These are phyloP conservation scores for Caretta caretta DNA, from an alignment of 2,113 vertebrate species.

Conservation along the genomic window DNA sequence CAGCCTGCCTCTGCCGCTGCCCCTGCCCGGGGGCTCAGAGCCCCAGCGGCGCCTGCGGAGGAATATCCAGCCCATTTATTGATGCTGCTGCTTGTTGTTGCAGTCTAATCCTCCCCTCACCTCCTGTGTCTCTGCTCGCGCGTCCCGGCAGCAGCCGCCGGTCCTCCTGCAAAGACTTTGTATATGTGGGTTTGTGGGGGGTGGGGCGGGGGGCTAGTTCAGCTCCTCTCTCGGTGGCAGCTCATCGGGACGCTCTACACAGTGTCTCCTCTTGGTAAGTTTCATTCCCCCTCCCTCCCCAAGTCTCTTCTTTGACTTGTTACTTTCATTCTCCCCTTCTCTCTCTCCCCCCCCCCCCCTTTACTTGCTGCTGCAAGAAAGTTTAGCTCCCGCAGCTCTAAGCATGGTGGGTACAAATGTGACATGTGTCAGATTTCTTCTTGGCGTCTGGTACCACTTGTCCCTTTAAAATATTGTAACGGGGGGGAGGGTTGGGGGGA, in stretches of 20 bases:
- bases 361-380: slow-evolving; percentile 30
- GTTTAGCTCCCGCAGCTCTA: slow-evolving; percentile 19
- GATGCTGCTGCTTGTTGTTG: slow-evolving; percentile 79
- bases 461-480: background rate
- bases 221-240: slow-evolving; percentile 32
- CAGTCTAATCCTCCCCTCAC: slow-evolving; percentile 5
- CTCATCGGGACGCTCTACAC: slow-evolving; percentile 53
- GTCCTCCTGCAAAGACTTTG: slow-evolving; percentile 4
- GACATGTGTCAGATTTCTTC: slow-evolving; percentile 71
- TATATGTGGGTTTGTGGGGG: slow-evolving; percentile 43
- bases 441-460: slow-evolving; percentile 29
- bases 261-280: slow-evolving; percentile 68
- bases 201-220: slow-evolving; percentile 18
- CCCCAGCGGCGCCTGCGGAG: slow-evolving; percentile 75
- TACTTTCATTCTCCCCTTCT: background rate
- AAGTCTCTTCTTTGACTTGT: slow-evolving; percentile 15
- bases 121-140: background rate
- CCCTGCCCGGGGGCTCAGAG: slow-evolving; percentile 1
- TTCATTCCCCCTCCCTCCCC: background rate
- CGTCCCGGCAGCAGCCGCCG: background rate
- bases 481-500: background rate
- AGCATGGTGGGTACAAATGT: slow-evolving; percentile 13
- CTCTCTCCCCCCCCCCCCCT: background rate
- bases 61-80: slow-evolving; percentile 76
- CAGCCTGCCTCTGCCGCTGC: slow-evolving; percentile 7